A percentile compares a stretch with the other conserved stretches of the same genome.
Evolutionary conservation across 2,797 vertebrate genomes (phyloP).

Genomic region (Rhinophrynus dorsalis): DNA sequence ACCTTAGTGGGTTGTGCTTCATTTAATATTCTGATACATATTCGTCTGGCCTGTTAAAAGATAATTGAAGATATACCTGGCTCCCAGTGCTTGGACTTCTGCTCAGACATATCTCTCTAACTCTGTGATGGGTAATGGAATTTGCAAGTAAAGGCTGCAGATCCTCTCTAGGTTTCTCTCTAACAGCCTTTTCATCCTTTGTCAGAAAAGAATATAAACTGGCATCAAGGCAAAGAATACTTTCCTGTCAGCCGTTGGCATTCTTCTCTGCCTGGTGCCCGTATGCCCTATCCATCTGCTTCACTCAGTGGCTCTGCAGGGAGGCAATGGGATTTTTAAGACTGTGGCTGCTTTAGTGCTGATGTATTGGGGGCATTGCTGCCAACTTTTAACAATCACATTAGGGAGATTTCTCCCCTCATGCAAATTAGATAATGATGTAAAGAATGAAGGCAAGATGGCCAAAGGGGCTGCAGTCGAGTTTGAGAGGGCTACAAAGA

Average conservation of each 20-base stretch:
- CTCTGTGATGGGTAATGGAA: not conserved
- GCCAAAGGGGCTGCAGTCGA: not conserved
- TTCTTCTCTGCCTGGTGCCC: conserved; percentile 18
- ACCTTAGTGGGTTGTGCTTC: too few relatives aligned
- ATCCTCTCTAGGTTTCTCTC: not conserved
- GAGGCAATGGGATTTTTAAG: conserved; percentile 7
- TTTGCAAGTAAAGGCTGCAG: not conserved
- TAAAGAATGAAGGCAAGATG: not conserved
- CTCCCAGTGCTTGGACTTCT: not conserved
- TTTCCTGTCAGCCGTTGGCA: conserved; percentile 32
- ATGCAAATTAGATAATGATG: not conserved
- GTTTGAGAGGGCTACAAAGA: too few relatives aligned
- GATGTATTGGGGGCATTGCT: conserved; percentile 33
- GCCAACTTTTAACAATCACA: conserved; percentile 27
- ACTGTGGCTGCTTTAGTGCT: conserved; percentile 22
- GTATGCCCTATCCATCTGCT: conserved; percentile 42
- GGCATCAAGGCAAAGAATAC: conserved; percentile 5
- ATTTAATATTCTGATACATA: too few relatives aligned
- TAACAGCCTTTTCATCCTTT: not conserved
- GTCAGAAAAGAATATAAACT: not conserved
- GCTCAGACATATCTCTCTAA: not conserved
- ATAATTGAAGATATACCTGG: too few relatives aligned
- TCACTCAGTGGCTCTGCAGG: conserved; percentile 14
- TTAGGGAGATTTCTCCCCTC: conserved; percentile 7
- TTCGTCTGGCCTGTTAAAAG: too few relatives aligned